Conservation (phyloP, 2,888 invertebrate species). For the Athetis lepigone region DNA sequence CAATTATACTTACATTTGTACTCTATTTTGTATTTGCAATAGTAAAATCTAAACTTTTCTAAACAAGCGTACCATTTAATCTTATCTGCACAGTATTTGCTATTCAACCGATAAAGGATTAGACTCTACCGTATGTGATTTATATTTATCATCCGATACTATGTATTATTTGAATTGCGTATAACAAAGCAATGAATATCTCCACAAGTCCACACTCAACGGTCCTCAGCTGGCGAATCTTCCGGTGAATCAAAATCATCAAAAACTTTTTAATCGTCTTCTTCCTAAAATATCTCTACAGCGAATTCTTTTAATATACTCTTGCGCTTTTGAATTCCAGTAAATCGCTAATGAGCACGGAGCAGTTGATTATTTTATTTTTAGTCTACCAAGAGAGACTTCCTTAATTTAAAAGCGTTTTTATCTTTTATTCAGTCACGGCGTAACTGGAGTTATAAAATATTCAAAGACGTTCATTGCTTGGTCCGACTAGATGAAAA, state of each 20-base stretch:
- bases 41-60: conserved; percentile 10
- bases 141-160: conserved; percentile 15
- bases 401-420: neutral
- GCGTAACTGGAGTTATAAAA: neutral
- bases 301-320: conserved; percentile 5
- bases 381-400: neutral
- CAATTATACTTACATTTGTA: no score
- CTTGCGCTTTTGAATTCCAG: conserved; percentile 8
- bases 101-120: conserved; percentile 29
- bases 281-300: conserved; percentile 25
- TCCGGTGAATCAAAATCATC: conserved; percentile 3
- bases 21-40: neutral
- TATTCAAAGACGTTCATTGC: neutral
- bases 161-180: neutral
- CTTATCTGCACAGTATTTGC: conserved; percentile 41
- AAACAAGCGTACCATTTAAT: conserved; percentile 28
- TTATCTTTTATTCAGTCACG: conserved; percentile 6
- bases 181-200: neutral
- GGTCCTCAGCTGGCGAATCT: conserved; percentile 10
- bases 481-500: conserved; percentile 12
- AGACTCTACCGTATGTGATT: conserved; percentile 10
- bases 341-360: conserved; percentile 7
- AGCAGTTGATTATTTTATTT: neutral
- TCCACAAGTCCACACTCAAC: no score
- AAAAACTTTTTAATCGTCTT: neutral